Conservation (phyloP, 2,888 invertebrate species). For the Pecten maximus region DNA sequence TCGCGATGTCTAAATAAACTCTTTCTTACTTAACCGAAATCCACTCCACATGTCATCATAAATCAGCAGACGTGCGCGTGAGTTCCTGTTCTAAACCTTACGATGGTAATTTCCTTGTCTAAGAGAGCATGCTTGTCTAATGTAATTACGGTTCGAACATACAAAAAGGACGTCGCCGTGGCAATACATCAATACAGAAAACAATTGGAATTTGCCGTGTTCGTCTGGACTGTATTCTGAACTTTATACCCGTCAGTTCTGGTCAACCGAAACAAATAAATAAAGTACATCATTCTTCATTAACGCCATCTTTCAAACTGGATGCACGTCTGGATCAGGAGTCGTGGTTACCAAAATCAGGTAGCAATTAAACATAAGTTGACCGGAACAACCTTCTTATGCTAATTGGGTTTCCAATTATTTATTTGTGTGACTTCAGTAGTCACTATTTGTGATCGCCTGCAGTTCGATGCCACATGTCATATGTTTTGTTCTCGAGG, state of each 20-base stretch:
- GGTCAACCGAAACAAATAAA: background rate
- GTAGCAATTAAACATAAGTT: background rate
- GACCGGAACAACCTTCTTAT: background rate
- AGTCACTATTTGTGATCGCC: too few relatives aligned
- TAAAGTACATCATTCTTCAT: background rate
- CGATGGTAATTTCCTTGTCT: background rate
- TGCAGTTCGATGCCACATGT: too few relatives aligned
- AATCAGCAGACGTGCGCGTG: background rate
- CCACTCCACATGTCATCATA: background rate
- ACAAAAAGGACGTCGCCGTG: background rate
- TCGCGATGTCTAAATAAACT: background rate
- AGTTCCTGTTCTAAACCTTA: conserved; percentile 1
- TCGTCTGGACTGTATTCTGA: background rate
- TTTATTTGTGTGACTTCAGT: too few relatives aligned
- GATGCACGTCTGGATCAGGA: background rate
- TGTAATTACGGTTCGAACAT: background rate
- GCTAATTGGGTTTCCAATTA: too few relatives aligned
- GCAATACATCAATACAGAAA: background rate
- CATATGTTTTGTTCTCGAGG: too few relatives aligned
- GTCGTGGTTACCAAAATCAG: background rate
- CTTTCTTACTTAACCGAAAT: background rate
- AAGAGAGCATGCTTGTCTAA: conserved; percentile 19
- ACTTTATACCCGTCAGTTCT: background rate
- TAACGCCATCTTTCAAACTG: background rate
- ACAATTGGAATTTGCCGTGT: background rate